Evolutionary conservation across 2,113 vertebrate species (phyloP).

Genomic region (Calyptommatus sinebrachiatus): DNA sequence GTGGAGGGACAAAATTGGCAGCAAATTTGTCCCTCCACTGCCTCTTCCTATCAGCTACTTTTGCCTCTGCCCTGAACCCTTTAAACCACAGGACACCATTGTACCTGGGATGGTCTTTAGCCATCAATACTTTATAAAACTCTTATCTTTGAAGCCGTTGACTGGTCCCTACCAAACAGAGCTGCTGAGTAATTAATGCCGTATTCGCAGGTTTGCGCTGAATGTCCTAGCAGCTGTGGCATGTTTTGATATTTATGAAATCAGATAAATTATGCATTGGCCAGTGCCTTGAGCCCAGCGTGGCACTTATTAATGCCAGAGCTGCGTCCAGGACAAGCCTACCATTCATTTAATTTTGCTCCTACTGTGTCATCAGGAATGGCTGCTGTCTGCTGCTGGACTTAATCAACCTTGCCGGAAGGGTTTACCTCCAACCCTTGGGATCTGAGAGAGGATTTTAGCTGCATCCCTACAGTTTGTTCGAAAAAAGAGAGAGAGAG

Average conservation of each 20-base stretch:
- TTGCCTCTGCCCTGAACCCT: neutral
- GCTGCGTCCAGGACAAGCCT: conserved; percentile 8
- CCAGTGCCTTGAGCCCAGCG: conserved; percentile 41
- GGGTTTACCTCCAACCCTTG: conserved; percentile 45
- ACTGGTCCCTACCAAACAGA: neutral
- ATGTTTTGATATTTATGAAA: conserved; percentile 65
- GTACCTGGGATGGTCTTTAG: neutral
- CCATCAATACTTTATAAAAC: conserved; percentile 42
- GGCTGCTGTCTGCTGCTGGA: conserved; percentile 45
- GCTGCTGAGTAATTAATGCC: conserved; percentile 64
- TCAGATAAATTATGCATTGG: conserved; percentile 62
- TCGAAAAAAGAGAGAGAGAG: conserved; percentile 28
- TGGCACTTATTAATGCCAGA: conserved; percentile 59
- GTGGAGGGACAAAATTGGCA: no score
- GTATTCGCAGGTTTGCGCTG: conserved; percentile 52
- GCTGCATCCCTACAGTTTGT: conserved; percentile 37
- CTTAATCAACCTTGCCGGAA: conserved; percentile 57
- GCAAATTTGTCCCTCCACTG: no score
- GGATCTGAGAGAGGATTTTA: conserved; percentile 25
- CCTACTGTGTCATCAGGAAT: conserved; percentile 39
- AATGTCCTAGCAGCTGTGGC: conserved; percentile 59
- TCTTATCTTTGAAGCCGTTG: conserved; percentile 32
- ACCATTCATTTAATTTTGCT: conserved; percentile 40
- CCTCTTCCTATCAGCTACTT: neutral
- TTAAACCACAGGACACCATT: neutral